These are phyloP conservation scores for Habrosyne pyritoides DNA, from an alignment of 2,888 invertebrate genomes.

Conservation along the genomic window DNA sequence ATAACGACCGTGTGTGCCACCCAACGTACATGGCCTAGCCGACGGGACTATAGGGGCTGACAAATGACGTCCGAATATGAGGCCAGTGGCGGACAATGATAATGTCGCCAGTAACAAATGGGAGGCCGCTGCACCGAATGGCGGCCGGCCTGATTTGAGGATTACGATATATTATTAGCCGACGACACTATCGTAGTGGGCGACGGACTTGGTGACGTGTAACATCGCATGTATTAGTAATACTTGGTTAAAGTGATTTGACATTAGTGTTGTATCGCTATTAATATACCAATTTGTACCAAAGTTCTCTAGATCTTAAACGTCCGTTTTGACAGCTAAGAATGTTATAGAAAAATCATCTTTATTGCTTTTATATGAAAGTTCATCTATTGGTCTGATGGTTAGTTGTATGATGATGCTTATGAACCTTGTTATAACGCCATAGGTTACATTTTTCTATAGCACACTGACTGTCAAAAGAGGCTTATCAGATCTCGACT, in stretches of 20 bases:
- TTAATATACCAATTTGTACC: background rate
- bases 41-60: constrained; percentile 55
- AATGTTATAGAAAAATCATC: too few relatives aligned
- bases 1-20: constrained; percentile 28
- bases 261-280: background rate
- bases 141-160: constrained; percentile 58
- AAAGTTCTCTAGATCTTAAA: background rate
- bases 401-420: too few relatives aligned
- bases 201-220: constrained; percentile 40
- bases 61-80: constrained; percentile 76
- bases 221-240: constrained; percentile 16
- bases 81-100: constrained; percentile 73
- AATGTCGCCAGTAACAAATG: constrained; percentile 76
- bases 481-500: too few relatives aligned
- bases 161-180: constrained; percentile 66
- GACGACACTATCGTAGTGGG: constrained; percentile 48
- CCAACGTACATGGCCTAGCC: constrained; percentile 48
- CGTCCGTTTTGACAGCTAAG: too few relatives aligned
- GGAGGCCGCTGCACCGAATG: constrained; percentile 59
- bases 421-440: too few relatives aligned
- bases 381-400: too few relatives aligned
- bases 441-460: too few relatives aligned
- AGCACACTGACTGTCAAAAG: too few relatives aligned
- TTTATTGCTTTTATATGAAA: too few relatives aligned
- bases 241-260: background rate